Base-by-base conservation (phyloP, 2,888 invertebrate genomes). In the Dynastes grantii region DNA sequence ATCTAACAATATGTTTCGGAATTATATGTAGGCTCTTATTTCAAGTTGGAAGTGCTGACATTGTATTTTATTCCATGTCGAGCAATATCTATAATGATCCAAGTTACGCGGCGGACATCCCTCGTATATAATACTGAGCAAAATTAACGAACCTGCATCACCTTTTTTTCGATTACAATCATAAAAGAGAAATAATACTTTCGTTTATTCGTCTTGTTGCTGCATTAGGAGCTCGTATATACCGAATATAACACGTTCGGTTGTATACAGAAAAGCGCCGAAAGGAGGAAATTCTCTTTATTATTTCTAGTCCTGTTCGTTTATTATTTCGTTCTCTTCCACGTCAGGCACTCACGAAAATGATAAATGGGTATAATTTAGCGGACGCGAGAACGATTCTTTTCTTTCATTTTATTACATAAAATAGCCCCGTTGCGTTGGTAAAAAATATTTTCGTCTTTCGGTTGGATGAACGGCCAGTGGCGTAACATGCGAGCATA, bases 381-480 rank as follows among this genome's bases (percentile, higher is more conserved):
- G 27, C 73, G 73, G 73, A 49, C 73, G 73, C 45, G 73, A 61
- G 45, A 63, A 75, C 61, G 73, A 75, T 75, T 61, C 73, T 45
- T 75, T 75, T 61, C 73, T 75, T 75, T 75, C 49, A 63, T 75
- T 75, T 61, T 58, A 49, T 75, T 75, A 75, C 63, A 51, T 68
- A 53, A 68, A 68, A 51, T 68, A 51, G 29, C 61, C 58, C 22
- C 22, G 16, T 16, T 16, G 16, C 11, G 40, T 22, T 16, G 9
- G 11, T 29, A 40, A 27, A 45, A 29, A 75, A 75, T 75, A 75
- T 61, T 49, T 61, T 40, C 40, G 37, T 73, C 58, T 13, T 68
- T 68, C 22, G 13, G 9, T 22, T 63, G n/a, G 45, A n/a, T 45
- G 2, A 5, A 40, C 22, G 4, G 37, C 22, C 27, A 58, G 55